These are phyloP conservation scores for Serilophus lunatus DNA, from an alignment of 2,113 vertebrate genomes.

Conservation along the genomic window DNA sequence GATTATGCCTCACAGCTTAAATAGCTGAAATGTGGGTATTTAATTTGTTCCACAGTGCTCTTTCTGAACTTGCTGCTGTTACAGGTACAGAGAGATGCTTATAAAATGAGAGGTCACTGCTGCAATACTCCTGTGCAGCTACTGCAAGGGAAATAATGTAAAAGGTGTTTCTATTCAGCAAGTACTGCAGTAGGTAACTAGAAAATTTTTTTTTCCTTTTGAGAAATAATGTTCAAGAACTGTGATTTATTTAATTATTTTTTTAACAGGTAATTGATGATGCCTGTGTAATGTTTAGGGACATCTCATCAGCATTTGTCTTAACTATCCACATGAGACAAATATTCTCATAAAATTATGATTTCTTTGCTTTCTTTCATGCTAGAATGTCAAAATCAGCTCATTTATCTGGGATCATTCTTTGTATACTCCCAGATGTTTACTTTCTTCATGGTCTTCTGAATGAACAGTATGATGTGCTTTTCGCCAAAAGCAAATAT, in stretches of 20 bases:
- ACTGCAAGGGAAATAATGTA: not conserved
- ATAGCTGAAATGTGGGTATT: not conserved
- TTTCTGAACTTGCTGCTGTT: not conserved
- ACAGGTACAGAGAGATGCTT: not conserved
- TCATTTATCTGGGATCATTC: constrained; percentile 2
- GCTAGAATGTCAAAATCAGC: not conserved
- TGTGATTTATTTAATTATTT: not conserved
- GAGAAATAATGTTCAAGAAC: constrained; percentile 56
- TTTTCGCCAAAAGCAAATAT: not conserved
- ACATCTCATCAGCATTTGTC: constrained; percentile 57
- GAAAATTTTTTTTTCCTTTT: constrained; percentile 45
- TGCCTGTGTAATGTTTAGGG: constrained; percentile 37
- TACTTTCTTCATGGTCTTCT: not conserved
- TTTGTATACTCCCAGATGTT: not conserved
- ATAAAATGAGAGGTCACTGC: not conserved
- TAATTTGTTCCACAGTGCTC: not conserved
- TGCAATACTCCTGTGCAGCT: not conserved
- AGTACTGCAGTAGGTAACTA: not conserved
- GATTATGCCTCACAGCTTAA: not conserved
- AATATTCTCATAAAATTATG: constrained; percentile 58
- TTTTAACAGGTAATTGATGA: constrained; percentile 43
- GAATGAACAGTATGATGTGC: not conserved
- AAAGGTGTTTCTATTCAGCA: not conserved
- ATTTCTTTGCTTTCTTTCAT: constrained; percentile 53
- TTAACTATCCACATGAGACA: constrained; percentile 61